These are phyloP conservation scores for Oncorhynchus nerka DNA, from an alignment of 2,113 vertebrate species.

Conservation along the genomic window DNA sequence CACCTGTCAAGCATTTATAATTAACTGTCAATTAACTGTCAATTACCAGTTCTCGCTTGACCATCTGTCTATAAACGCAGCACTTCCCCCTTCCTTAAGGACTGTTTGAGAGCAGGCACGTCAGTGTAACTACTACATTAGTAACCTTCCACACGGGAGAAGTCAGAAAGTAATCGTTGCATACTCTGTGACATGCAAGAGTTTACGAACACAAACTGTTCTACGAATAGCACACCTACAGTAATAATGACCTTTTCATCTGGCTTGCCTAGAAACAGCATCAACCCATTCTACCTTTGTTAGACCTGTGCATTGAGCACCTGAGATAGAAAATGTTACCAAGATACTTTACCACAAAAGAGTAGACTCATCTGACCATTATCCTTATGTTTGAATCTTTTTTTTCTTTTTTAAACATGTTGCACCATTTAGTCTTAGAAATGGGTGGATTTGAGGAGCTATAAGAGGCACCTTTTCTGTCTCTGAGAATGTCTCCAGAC, in stretches of 20 bases:
- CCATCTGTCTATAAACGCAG: conserved; percentile 53
- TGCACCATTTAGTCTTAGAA: no score
- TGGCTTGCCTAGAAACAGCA: neutral
- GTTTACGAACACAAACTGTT: conserved; percentile 4
- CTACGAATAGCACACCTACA: neutral
- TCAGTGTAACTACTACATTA: no score
- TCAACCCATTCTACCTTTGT: neutral
- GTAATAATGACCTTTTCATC: neutral
- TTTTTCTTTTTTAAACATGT: no score
- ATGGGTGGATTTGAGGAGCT: no score
- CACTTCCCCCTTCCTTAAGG: conserved; percentile 24
- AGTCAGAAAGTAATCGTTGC: conserved; percentile 12
- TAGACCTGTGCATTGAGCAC: no score
- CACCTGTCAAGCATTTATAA: conserved; percentile 51
- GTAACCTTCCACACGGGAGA: conserved; percentile 9
- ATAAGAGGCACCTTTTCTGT: neutral
- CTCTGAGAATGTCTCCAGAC: neutral
- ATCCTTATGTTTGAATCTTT: no score
- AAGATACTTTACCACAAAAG: no score
- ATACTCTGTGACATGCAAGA: conserved; percentile 5
- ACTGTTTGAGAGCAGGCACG: no score
- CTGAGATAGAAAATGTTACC: no score
- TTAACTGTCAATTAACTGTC: conserved; percentile 50
- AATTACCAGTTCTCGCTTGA: conserved; percentile 40
- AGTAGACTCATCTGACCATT: no score